Percentiles rank a stretch among this genome's conserved stretches.
Conservation (phyloP, 2,888 invertebrate genomes). For the Eueremaeus valkanovi region DNA sequence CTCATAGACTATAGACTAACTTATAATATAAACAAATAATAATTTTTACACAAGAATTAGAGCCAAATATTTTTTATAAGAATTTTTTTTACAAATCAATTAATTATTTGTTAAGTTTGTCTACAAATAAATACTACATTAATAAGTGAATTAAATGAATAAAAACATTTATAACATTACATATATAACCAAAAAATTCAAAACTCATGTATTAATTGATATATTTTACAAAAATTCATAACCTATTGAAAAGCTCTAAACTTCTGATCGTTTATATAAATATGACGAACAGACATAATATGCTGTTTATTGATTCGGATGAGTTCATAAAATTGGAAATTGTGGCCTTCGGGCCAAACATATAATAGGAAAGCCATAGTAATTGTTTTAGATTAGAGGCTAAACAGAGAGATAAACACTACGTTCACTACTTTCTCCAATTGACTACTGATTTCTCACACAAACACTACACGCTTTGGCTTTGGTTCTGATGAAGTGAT, state of each 20-base stretch:
- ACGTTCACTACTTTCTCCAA: background rate
- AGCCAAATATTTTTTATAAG: background rate
- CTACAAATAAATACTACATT: slow-evolving; percentile 9
- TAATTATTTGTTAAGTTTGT: background rate
- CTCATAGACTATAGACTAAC: background rate
- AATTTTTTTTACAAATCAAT: background rate
- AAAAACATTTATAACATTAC: background rate
- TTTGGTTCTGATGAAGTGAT: background rate
- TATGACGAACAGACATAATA: background rate
- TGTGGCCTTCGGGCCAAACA: slow-evolving; percentile 24
- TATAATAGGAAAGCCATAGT: background rate
- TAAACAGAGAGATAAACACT: slow-evolving; percentile 24
- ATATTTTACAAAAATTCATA: background rate
- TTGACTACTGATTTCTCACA: slow-evolving; percentile 32
- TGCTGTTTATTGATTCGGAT: too few species aligned
- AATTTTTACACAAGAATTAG: background rate
- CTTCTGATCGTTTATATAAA: background rate
- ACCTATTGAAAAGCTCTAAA: background rate
- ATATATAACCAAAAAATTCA: background rate
- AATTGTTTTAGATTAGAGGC: slow-evolving; percentile 28
- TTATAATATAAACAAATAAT: background rate
- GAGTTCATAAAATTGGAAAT: background rate
- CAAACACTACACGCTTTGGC: slow-evolving; percentile 8
- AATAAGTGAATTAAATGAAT: background rate
- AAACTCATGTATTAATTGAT: background rate